Conservation (phyloP, 2,797 vertebrate genomes). For the Typhlichthys eigenmanni region DNA sequence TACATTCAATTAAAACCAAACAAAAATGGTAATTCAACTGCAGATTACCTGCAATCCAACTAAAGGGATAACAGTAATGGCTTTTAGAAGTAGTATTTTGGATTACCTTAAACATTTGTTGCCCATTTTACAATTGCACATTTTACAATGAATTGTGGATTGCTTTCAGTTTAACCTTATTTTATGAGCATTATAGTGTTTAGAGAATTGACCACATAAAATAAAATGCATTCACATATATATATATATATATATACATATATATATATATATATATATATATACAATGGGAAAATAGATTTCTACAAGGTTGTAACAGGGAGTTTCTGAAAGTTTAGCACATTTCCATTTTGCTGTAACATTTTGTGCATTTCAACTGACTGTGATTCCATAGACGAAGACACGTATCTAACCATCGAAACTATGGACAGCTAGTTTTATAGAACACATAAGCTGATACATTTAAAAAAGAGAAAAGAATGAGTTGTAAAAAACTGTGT, state of each 20-base stretch:
- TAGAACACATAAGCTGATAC: conserved; percentile 66
- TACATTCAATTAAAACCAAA: conserved; percentile 73
- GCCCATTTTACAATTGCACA: conserved; percentile 63
- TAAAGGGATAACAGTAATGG: conserved; percentile 73
- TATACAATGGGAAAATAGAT: conserved; percentile 68
- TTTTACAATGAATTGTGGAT: conserved; percentile 74
- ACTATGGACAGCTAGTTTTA: conserved; percentile 78
- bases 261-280: conserved; percentile 8
- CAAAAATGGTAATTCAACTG: conserved; percentile 69
- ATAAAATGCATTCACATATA: conserved; percentile 56
- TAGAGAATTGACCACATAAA: conserved; percentile 79
- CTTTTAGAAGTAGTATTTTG: conserved; percentile 76
- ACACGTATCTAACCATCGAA: conserved; percentile 68
- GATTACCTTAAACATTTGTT: conserved; percentile 69
- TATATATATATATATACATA: conserved; percentile 52
- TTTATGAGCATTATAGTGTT: conserved; percentile 76
- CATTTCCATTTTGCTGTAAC: conserved; percentile 81
- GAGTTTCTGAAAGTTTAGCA: conserved; percentile 77
- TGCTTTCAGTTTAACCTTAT: conserved; percentile 68
- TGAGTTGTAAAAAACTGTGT: conserved; percentile 81
- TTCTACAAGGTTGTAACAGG: conserved; percentile 76
- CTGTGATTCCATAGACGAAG: conserved; percentile 81
- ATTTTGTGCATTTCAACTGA: conserved; percentile 73
- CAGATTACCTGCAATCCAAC: conserved; percentile 76
- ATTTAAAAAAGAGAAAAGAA: conserved; percentile 69